Percentiles rank a stretch among this genome's conserved stretches.
Conservation (phyloP, 2,888 invertebrate genomes). For the Maniola hyperantus region DNA sequence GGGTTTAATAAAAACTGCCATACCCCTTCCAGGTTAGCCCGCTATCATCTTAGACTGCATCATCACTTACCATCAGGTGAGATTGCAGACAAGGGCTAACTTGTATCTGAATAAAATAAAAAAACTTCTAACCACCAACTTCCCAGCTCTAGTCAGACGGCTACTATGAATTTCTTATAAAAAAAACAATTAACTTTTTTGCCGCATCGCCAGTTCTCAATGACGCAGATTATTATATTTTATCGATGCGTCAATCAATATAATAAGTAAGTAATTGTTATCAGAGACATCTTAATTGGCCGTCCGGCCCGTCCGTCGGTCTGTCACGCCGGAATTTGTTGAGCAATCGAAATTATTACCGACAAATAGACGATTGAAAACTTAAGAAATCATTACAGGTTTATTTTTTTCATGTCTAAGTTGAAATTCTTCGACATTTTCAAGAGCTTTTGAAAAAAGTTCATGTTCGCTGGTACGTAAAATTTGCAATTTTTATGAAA, state of each 20-base stretch:
- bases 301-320: conserved; percentile 33
- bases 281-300: conserved; percentile 41
- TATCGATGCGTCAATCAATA: conserved; percentile 38
- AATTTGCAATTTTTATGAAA: too few relatives aligned
- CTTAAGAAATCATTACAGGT: neutral
- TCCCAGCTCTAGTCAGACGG: neutral
- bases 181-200: too few relatives aligned
- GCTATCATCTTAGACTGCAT: too few relatives aligned
- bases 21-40: too few relatives aligned
- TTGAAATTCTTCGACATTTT: neutral
- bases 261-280: conserved; percentile 34
- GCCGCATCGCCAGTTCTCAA: conserved; percentile 18
- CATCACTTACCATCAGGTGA: too few relatives aligned
- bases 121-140: too few relatives aligned
- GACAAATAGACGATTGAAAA: conserved; percentile 7
- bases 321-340: conserved; percentile 31
- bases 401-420: neutral
- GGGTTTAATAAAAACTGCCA: too few relatives aligned
- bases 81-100: too few relatives aligned
- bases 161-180: too few relatives aligned
- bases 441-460: neutral
- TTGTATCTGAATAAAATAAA: too few relatives aligned
- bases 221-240: conserved; percentile 16
- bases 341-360: conserved; percentile 29
- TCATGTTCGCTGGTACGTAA: too few relatives aligned